phyloP scores from a whole-genome alignment of 2,113 vertebrate species.

The Raja brachyura region DNA sequence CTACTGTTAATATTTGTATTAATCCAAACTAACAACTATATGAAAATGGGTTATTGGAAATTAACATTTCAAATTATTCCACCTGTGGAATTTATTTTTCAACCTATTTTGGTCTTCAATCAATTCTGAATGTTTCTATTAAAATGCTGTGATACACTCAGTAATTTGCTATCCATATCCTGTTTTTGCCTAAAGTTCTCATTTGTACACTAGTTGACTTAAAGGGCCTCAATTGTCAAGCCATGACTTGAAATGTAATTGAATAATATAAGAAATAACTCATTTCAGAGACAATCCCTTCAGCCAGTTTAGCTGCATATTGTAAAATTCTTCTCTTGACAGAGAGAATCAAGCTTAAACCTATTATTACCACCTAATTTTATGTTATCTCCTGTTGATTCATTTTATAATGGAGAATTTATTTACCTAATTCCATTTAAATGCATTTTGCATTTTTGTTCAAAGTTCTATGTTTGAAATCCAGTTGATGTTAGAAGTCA shows the following conservation, averaged over 20 bases:
- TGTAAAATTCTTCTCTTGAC: not conserved
- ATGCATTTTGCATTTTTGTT: not conserved
- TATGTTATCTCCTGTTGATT: not conserved
- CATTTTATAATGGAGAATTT: not conserved
- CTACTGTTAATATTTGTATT: not conserved
- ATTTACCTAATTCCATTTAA: not conserved
- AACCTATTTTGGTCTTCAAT: no score
- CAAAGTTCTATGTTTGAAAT: not conserved
- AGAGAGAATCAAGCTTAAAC: no score
- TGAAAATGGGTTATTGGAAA: no score
- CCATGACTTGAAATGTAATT: no score
- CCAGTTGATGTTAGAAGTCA: not conserved
- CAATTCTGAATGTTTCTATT: not conserved
- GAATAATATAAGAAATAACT: not conserved
- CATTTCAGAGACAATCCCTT: not conserved
- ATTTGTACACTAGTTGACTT: no score
- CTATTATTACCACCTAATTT: not conserved
- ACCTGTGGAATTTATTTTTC: no score
- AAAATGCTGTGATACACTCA: not conserved
- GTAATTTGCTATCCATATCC: not conserved
- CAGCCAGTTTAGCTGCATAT: not conserved
- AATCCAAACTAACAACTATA: not conserved
- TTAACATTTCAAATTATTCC: no score
- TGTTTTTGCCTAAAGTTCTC: not conserved
- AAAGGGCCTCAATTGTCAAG: no score